Evolutionary conservation across 2,888 invertebrate genomes (phyloP), one percentile per base, ranked within the genome.

Genomic region (Pediacus dermestoides): DNA sequence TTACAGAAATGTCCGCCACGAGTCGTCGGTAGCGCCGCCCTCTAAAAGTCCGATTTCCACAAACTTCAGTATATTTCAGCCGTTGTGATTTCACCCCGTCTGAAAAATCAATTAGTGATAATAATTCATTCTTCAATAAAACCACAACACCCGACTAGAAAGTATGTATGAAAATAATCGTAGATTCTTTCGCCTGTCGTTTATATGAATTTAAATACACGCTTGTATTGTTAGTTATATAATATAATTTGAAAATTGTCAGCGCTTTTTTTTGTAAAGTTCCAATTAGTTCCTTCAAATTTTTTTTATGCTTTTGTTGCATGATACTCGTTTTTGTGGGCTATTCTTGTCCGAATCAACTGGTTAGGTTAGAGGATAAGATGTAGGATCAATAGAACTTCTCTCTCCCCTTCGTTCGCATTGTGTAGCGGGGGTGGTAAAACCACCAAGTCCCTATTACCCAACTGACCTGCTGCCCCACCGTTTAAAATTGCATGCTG

Each of bases 11-110:
- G 26, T 15, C 47, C 54, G 39, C 48, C 16, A 30, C 26, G 42
- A 32, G 54, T 46, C 56, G 52, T 49, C 44, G 34, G 34, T 28
- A 33, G 44, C 42, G 48, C 51, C 49, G 48, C 51, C 50, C 50
- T 52, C 46, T 44, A 18, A 48, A 42, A 47, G 45, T 34, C 49
- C 44, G 46, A 37, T 41, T 46, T 45, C 46, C 50, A 45, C 45
- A 32, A 33, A 44, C 42, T 37, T 23, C 46, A 45, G 44, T 39
- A 42, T 38, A 42, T 23, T 45, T 31, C 45, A 44, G 25, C 35
- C 23, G 23, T 23, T 9, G 39, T 27, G 33, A 33, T 37, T 42
- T 38, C 32, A 37, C 30, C 8, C 11, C n/a, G 3, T 36, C 36
- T 31, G 34, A 30, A 37, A 26, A 21, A 30, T 33, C n/a, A n/a